Percentiles rank a stretch among this genome's conserved stretches.
These are phyloP conservation scores for Alces alces DNA, from an alignment of 2,113 vertebrate species.

Conservation along the genomic window DNA sequence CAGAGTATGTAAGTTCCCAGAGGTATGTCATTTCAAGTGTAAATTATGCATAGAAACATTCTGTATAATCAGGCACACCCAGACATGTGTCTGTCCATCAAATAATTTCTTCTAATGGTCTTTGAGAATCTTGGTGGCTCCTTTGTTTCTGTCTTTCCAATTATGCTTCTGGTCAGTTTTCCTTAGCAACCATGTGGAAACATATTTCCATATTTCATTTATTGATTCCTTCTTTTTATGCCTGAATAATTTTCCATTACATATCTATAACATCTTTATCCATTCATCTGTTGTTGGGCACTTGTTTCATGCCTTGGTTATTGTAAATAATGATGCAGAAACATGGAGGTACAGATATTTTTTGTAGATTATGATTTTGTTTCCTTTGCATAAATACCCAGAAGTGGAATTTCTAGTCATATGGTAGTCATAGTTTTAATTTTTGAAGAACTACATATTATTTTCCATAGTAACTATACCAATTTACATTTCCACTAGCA, in stretches of 20 bases:
- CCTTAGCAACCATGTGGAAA: neutral
- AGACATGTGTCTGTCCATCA: neutral
- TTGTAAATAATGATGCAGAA: neutral
- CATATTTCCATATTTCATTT: neutral
- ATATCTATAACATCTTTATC: neutral
- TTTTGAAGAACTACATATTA: neutral
- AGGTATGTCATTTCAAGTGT: neutral
- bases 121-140: neutral
- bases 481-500: neutral
- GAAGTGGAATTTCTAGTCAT: neutral
- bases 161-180: neutral
- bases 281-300: neutral
- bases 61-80: rapidly evolving
- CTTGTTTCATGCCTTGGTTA: neutral
- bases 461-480: neutral
- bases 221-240: neutral
- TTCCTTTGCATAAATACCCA: neutral
- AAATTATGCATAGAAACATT: neutral
- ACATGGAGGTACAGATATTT: neutral
- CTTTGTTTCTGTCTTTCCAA: neutral
- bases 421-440: neutral
- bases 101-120: neutral
- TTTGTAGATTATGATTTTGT: neutral
- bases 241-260: neutral
- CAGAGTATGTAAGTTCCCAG: neutral